These are phyloP conservation scores for Sebastes hopkinsi DNA, from an alignment of 2,797 vertebrate species.

Conservation along the genomic window DNA sequence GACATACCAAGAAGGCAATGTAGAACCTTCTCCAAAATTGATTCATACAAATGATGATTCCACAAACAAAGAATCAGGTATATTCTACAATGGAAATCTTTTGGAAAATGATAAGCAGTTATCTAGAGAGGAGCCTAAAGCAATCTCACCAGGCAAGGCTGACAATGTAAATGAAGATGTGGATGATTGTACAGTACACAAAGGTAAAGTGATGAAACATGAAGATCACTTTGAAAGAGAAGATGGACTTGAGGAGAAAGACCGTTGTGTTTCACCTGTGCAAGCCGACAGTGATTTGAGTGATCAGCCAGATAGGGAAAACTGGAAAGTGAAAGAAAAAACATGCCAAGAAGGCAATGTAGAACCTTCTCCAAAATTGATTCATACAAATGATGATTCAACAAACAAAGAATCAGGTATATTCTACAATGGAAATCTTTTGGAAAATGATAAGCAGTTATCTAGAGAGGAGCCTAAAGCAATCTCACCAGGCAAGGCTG, in stretches of 20 bases:
- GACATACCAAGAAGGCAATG: neutral
- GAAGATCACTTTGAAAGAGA: constrained; percentile 3
- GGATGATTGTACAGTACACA: neutral
- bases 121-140: constrained; percentile 3
- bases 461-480: constrained; percentile 3
- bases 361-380: neutral
- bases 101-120: constrained; percentile 22
- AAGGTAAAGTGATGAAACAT: neutral
- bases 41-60: neutral
- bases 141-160: neutral
- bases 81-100: constrained; percentile 12
- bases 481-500: neutral
- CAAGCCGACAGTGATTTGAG: constrained; percentile 4
- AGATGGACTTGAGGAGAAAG: constrained; percentile 13
- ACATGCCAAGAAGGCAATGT: too few relatives aligned
- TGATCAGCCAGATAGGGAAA: neutral
- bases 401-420: neutral
- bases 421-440: constrained; percentile 12
- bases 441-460: constrained; percentile 21
- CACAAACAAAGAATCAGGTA: neutral
- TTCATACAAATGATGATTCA: neutral
- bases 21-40: neutral
- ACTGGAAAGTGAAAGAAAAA: too few relatives aligned
- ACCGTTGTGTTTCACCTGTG: neutral
- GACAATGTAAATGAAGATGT: constrained; percentile 9